Evolutionary conservation across 2,797 vertebrate genomes (phyloP), one percentile per base, ranked within the genome.

Genomic region (Silurus aristotelis): DNA sequence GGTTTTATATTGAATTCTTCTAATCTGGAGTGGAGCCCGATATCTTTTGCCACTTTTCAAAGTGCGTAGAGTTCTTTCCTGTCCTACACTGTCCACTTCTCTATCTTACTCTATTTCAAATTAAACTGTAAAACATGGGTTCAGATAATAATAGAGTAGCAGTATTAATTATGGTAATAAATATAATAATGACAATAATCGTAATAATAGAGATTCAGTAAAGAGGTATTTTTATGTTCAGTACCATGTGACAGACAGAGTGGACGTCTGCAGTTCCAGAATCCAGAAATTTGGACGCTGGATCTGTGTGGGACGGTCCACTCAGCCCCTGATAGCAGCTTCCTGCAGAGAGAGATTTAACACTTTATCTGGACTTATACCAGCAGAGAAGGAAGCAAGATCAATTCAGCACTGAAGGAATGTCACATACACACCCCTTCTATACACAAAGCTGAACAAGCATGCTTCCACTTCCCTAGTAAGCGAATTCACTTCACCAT

Each of bases 341-440:
- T 90, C 92, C 91, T 87, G 92, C 90, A 87, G 89, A 84, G 91
- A 71, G 10, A 71, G 22, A 60, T 67, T 25, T 31, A 8, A 25
- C 48, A 25, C 20, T n/a, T 55, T 19, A 84, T 80, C 25, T 60
- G 8, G 52, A 61, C 70, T 5, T 22, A 25, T 22, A 66, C 15
- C 27, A 82, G 38, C 22, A 64, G 22, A 43, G 25, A 79, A 17
- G 20, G 68, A 83, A 48, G 31, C 1, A 68, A 72, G 80, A 63
- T 67, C 60, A 84, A 55, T 27, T 68, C 22, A 73, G 12, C 22
- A 48, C 66, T 70, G 43, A 60, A 55, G 14, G 72, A 84, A 85
- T 43, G 19, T 71, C 64, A 17, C 8, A 43, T 70, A 58, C 72
- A 84, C 86, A 71, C 89, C 79, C 72, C 25, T 83, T 87, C 20